Evolutionary conservation across 2,113 vertebrate genomes (phyloP), one percentile per base, ranked within the genome.

Genomic region (Columba janthina): DNA sequence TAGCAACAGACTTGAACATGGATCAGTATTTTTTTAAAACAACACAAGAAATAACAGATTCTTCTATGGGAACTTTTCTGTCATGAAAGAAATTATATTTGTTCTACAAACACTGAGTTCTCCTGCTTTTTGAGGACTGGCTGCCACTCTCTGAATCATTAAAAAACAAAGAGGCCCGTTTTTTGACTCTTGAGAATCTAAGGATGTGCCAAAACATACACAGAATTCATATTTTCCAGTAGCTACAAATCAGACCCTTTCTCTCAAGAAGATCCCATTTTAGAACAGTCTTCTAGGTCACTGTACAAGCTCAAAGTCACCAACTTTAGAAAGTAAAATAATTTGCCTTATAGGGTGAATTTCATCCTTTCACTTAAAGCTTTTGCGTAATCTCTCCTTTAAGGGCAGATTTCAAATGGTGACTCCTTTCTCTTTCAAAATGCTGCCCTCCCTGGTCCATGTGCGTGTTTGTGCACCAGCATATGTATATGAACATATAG

Each of bases 181-280:
- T 81, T 82, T 97, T 75, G 81, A 94, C 84, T 95, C 79, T 87
- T 90, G 85, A 94, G 93, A 94, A 89, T 91, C 75, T 80, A 66
- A 88, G 78, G 44, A 95, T 89, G 79, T 97, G 96, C 96, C 97
- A 97, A 97, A 95, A 80, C 32, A 97, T 44, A 97, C 97, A 97
- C 3, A 72, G 75, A 85, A 89, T 96, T 96, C 93, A 97, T 97
- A 96, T 93, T 97, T 97, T 96, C 97, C 96, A 96, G 94, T 93
- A 97, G 93, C 87, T 93, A 80, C 93, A 94, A 91, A 95, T 95
- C 89, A 96, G 94, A 78, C 50, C n/a, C 64, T 88, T 89, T 94
- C 82, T 89, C 81, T 92, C 80, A 40, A 96, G 86, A 97, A 93
- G 88, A 85, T 93, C 93, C 75, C 66, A 32, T 85, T 95, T 94